A percentile compares a stretch with the other conserved stretches of the same genome.
Conservation (phyloP, 1,140 invertebrate species). For the Heliconius melpomene region DNA sequence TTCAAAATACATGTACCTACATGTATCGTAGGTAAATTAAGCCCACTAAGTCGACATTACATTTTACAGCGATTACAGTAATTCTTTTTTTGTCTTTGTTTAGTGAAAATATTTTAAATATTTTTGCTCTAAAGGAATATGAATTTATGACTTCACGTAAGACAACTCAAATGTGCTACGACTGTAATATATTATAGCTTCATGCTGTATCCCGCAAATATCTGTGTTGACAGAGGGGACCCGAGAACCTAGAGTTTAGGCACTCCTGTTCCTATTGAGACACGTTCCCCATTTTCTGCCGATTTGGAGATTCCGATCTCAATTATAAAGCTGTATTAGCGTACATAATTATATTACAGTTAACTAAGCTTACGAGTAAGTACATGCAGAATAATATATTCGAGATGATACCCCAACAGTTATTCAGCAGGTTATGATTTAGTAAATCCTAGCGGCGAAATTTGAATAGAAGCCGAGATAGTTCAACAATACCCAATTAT, state of each 20-base stretch:
- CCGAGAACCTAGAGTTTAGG: too few relatives aligned
- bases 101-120: too few relatives aligned
- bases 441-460: slow-evolving; percentile 6
- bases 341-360: neutral
- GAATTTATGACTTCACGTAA: neutral
- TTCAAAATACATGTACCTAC: neutral
- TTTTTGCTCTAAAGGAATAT: too few relatives aligned
- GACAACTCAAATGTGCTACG: neutral
- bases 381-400: neutral
- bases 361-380: neutral
- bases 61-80: neutral
- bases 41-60: neutral
- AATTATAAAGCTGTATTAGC: too few relatives aligned
- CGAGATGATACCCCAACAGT: neutral
- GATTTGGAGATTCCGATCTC: too few relatives aligned
- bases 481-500: slow-evolving; percentile 1
- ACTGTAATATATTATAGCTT: neutral
- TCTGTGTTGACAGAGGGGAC: too few relatives aligned
- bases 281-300: too few relatives aligned
- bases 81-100: too few relatives aligned
- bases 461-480: neutral
- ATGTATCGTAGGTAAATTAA: neutral
- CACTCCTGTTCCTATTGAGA: too few relatives aligned
- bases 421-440: slow-evolving; percentile 8
- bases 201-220: too few relatives aligned